A percentile compares a stretch with the other conserved stretches of the same genome.
phyloP scores from a whole-genome alignment of 1,140 invertebrate species.

The Pogonus chalceus region DNA sequence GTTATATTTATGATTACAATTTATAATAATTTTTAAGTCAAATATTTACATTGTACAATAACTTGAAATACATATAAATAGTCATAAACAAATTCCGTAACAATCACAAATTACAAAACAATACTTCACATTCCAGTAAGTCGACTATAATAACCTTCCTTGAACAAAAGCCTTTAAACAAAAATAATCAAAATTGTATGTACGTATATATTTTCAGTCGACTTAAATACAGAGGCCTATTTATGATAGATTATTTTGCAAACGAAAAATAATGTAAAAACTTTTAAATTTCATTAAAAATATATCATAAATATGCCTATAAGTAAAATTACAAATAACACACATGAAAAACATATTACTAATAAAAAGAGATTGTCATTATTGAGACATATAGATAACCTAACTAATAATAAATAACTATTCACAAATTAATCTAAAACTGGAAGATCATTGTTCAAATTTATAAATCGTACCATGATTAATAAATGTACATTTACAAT shows the following conservation, averaged over 20 bases:
- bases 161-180: background rate
- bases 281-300: no score
- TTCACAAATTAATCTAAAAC: no score
- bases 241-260: no score
- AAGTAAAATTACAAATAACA: background rate
- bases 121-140: background rate
- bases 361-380: background rate
- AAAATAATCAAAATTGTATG: background rate
- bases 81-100: background rate
- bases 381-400: background rate
- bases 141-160: background rate
- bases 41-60: constrained; percentile 6
- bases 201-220: background rate
- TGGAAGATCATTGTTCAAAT: background rate
- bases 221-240: no score
- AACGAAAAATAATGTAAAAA: no score
- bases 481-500: background rate
- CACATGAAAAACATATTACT: background rate
- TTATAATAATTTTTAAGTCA: background rate
- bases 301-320: no score
- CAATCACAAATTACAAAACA: background rate
- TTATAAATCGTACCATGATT: background rate
- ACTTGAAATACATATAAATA: background rate
- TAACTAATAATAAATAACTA: background rate
- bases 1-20: constrained; percentile 1